A percentile compares a stretch with the other conserved stretches of the same genome.
These are phyloP conservation scores for Lithobates pipiens DNA, from an alignment of 2,797 vertebrate genomes.

Conservation along the genomic window DNA sequence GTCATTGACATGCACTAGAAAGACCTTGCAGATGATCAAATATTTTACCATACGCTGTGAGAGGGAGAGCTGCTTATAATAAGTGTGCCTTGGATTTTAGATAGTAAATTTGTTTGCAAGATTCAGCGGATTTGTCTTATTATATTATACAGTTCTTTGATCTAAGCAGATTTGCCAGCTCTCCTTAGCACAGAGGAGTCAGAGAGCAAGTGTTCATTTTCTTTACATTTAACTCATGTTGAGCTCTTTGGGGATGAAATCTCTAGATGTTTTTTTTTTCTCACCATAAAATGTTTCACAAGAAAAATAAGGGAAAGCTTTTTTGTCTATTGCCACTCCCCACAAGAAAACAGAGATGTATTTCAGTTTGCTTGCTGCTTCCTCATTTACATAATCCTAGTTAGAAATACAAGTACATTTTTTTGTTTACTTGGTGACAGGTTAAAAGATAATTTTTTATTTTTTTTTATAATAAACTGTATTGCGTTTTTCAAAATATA, in stretches of 20 bases:
- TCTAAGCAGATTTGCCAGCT: conserved; percentile 34
- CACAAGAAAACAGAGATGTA: too few species aligned
- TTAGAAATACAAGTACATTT: too few species aligned
- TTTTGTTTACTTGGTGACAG: too few species aligned
- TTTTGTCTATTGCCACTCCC: too few species aligned
- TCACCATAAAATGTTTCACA: not conserved
- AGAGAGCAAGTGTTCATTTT: conserved; percentile 18
- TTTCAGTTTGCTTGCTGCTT: too few species aligned
- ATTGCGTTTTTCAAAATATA: too few species aligned
- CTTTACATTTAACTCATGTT: conserved; percentile 31
- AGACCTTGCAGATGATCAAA: conserved; percentile 11
- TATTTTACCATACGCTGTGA: not conserved
- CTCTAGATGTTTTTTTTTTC: not conserved
- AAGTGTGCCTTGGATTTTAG: not conserved
- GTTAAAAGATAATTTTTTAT: too few species aligned
- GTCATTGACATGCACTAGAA: not conserved
- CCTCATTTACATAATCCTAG: too few species aligned
- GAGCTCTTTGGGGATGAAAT: conserved; percentile 19
- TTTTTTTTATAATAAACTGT: too few species aligned
- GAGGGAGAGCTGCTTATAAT: conserved; percentile 37
- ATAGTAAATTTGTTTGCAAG: conserved; percentile 33
- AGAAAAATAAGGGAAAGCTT: too few species aligned
- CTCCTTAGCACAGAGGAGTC: conserved; percentile 16
- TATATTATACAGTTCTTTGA: conserved; percentile 53
- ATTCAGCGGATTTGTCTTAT: conserved; percentile 54